These are phyloP conservation scores for Chrysina gloriosa DNA, from an alignment of 2,888 invertebrate species.

Conservation along the genomic window DNA sequence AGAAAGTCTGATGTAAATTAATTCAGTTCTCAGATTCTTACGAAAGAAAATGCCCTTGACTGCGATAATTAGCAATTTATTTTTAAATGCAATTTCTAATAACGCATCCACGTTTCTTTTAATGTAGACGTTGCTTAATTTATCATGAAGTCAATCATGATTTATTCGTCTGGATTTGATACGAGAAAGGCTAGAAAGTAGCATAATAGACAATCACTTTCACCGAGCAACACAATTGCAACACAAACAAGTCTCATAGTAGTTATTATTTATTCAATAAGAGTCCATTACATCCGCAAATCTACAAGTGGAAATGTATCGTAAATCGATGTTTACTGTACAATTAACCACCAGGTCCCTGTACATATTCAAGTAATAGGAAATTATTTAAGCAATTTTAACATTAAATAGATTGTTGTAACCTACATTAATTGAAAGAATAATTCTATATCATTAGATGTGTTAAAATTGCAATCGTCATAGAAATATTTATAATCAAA, in stretches of 20 bases:
- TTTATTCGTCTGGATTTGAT: background rate
- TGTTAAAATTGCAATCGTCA: no score
- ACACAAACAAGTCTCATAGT: constrained; percentile 17
- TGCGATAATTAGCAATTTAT: background rate
- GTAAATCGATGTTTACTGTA: constrained; percentile 7
- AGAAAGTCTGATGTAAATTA: background rate
- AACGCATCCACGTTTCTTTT: background rate
- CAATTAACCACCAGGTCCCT: background rate
- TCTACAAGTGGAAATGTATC: constrained; percentile 16
- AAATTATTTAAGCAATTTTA: background rate
- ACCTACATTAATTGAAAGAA: no score
- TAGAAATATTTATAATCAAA: no score
- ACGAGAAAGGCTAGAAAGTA: constrained; percentile 41
- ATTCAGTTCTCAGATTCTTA: no score
- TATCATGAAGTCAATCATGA: background rate
- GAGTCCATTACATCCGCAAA: constrained; percentile 26
- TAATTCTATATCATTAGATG: no score
- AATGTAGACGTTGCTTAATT: background rate
- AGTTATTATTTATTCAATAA: constrained; percentile 11
- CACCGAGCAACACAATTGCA: constrained; percentile 40
- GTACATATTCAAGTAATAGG: background rate
- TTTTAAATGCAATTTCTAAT: background rate
- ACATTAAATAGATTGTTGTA: no score
- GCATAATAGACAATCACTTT: constrained; percentile 41
- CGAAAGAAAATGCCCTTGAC: background rate